Evolutionary conservation across 2,113 vertebrate genomes (phyloP), one percentile per base, ranked within the genome.

Genomic region (Mungos mungo): DNA sequence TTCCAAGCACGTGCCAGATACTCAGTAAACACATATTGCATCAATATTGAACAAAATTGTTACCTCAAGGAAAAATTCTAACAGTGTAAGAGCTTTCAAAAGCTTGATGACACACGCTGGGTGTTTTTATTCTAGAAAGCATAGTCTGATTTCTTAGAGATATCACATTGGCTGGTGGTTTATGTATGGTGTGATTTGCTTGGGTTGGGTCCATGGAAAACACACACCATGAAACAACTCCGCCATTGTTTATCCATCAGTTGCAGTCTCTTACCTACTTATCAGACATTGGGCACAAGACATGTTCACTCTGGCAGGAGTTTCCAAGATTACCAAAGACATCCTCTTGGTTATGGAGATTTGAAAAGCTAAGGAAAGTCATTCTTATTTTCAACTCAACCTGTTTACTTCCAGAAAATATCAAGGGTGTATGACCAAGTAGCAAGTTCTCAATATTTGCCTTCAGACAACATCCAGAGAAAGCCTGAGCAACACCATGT

Each of bases 171-270:
- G 63, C 47, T 89, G 41, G 23, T 71, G 33, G 38, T 87, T 95
- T 83, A 41, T 86, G 31, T 19, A 18, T 52, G 60, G 16, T 15
- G 13, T 76, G 69, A 83, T 95, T 92, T 71, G 47, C 35, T 93
- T 92, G 74, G 93, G 31, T 69, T 88, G 74, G 85, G 63, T 93
- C 57, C 79, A 71, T 45, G 9, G 71, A 74, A 96, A 97, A 88
- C 47, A 45, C 6, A 7, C 3, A 2, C 29, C 71, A 54, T 41
- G 18, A 23, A 88, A 96, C 88, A 93, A 38, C 10, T 50, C 90
- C 41, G 45, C 57, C 84, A 45, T 83, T 95, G 95, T 94, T 94
- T 91, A 57, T 31, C 29, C 93, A 85, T 96, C 68, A 93, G 83
- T 33, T 57, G 68, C 0, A 2, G 50, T 63, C 87, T 92, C 52